Base-by-base conservation (phyloP, 1,140 invertebrate genomes). In the Caerostris extrusa region DNA sequence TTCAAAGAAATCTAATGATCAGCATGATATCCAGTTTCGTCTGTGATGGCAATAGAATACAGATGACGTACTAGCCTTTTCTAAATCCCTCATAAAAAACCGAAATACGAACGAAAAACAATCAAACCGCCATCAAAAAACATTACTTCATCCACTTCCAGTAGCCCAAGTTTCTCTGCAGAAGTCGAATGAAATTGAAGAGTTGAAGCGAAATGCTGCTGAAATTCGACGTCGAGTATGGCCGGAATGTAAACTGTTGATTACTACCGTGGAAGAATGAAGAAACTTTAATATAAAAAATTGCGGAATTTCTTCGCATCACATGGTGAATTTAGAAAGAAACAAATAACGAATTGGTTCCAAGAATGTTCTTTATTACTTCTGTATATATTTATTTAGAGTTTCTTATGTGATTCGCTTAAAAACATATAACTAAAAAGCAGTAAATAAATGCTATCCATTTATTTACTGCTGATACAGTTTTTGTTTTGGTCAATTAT, bases 101-200 rank as follows among this genome's bases (percentile, higher is more conserved):
- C 58, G 58, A 92, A 92, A 92, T 61, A 50, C 81, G 90, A 92
- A 92, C 56, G 60, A 58, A 67, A 92, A 92, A 85, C 90, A 92
- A 92, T 92, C 90, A 85, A 92, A 85, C 81, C 57, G 57, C 81
- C 90, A 92, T 92, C 90, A 92, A 85, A 91, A 92, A 92, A 92
- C 90, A 92, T 92, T 85, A 92, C 90, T 50, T 92, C 90, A 85
- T 92, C 57, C 81, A 12, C 14, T 85, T 92, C 55, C 19, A 19
- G 50, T 19, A 90, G 58, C 56, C 90, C 3, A 92, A 85, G 81
- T 83, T 92, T 69, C n/a, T 67, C 81, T 14, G 12, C 55, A 34
- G 64, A n/a, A n/a, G 17, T 5, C 34, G 53, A 92, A 85, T 85
- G 90, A 50, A 92, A 92, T 83, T 92, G 57, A 85, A 85, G 64